A percentile compares a stretch with the other conserved stretches of the same genome.
phyloP scores from a whole-genome alignment of 2,888 invertebrate species.

The Peribatodes rhomboidaria region DNA sequence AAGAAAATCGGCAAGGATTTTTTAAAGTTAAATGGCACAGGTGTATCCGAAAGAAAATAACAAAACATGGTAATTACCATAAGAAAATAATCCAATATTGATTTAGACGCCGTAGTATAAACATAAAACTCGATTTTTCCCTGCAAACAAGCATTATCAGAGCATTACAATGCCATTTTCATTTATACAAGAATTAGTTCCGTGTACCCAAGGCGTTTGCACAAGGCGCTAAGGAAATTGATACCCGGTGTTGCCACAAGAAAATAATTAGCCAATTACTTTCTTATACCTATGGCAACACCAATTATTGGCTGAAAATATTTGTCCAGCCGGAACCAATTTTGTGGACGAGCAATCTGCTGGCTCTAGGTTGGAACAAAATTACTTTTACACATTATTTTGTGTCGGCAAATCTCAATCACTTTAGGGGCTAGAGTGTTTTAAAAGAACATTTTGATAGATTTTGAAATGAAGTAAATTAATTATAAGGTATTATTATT shows the following conservation, averaged over 20 bases:
- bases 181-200: constrained; percentile 31
- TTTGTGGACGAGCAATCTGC: constrained; percentile 38
- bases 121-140: constrained; percentile 18
- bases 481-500: no score
- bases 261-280: constrained; percentile 41
- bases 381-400: neutral
- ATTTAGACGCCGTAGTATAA: constrained; percentile 13
- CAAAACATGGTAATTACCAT: constrained; percentile 5
- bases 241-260: constrained; percentile 28
- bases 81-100: constrained; percentile 17
- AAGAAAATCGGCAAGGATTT: no score
- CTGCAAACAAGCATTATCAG: constrained; percentile 31
- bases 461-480: neutral
- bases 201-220: constrained; percentile 30
- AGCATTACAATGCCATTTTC: constrained; percentile 26
- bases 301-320: constrained; percentile 41
- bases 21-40: no score
- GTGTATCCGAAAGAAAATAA: neutral
- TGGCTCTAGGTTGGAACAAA: neutral
- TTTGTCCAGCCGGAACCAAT: constrained; percentile 35
- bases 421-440: no score
- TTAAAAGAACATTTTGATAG: neutral
- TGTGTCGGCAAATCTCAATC: neutral
- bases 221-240: constrained; percentile 33
- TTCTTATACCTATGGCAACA: constrained; percentile 26